Conservation (phyloP, 2,888 invertebrate genomes). For the Lepidochrysops patricia region DNA sequence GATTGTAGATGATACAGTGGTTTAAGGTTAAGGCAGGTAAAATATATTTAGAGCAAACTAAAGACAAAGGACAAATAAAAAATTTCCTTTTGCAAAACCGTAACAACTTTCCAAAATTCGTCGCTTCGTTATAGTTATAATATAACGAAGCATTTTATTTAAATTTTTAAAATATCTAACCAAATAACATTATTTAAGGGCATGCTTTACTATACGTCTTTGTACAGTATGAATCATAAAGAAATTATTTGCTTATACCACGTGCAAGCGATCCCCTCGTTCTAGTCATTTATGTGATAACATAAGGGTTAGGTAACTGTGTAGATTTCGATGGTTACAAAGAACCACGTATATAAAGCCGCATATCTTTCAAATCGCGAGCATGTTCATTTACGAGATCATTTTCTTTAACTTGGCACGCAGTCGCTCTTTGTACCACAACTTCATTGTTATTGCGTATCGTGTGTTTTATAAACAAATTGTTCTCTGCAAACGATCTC, state of each 20-base stretch:
- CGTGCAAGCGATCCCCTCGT: background rate
- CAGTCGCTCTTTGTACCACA: background rate
- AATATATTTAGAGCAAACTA: background rate
- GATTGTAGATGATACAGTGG: background rate
- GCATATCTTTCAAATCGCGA: background rate
- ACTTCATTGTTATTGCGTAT: background rate
- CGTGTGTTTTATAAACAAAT: background rate
- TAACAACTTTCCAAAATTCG: no score
- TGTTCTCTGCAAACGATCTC: background rate
- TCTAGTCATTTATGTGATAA: background rate
- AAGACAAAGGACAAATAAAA: no score
- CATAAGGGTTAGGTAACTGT: background rate
- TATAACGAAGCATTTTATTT: background rate
- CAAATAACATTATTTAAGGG: background rate
- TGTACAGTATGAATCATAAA: background rate
- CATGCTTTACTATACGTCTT: background rate
- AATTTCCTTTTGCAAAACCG: no score
- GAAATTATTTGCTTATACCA: background rate
- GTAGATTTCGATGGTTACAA: background rate
- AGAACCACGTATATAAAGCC: background rate
- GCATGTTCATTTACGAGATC: background rate
- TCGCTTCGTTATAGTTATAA: no score
- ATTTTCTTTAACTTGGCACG: background rate
- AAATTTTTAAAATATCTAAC: background rate
- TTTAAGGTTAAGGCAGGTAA: background rate